These are phyloP conservation scores for Drosophila aldrichi DNA, from an alignment of 2,888 invertebrate species.

Conservation along the genomic window DNA sequence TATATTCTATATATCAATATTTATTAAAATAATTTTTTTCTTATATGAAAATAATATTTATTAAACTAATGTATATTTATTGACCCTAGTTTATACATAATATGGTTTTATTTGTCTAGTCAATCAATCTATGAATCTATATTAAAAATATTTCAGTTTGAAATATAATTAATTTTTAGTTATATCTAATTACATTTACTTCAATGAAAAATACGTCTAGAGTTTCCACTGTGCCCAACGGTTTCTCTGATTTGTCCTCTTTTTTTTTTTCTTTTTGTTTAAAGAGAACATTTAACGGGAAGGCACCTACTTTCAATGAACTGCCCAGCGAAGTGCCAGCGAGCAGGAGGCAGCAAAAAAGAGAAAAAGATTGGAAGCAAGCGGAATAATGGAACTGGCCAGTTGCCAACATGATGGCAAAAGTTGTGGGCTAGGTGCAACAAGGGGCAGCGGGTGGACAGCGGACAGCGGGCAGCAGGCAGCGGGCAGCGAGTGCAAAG, in stretches of 20 bases:
- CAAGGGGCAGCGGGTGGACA: constrained; percentile 8
- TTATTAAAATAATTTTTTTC: no score
- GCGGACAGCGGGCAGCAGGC: constrained; percentile 29
- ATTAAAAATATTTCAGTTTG: no score
- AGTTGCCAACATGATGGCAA: constrained; percentile 64
- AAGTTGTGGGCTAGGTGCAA: constrained; percentile 70
- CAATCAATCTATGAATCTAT: no score
- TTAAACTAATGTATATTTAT: no score
- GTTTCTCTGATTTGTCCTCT: constrained; percentile 3
- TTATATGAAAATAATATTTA: no score
- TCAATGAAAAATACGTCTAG: neutral
- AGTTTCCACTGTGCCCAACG: constrained; percentile 21
- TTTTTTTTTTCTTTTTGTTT: constrained; percentile 15
- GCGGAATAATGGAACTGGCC: constrained; percentile 51
- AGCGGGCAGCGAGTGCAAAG: constrained; percentile 74
- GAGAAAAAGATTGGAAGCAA: constrained; percentile 19
- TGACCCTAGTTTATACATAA: no score
- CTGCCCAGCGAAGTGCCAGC: constrained; percentile 45
- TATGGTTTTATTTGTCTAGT: no score
- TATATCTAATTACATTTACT: no score
- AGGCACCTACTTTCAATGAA: constrained; percentile 73
- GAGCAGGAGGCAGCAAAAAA: constrained; percentile 8
- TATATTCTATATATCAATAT: no score
- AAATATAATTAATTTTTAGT: neutral
- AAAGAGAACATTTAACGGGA: constrained; percentile 39